Evolutionary conservation across 2,888 invertebrate species (phyloP), one percentile per base, ranked within the genome.

Genomic region (Hypercompe scribonia): DNA sequence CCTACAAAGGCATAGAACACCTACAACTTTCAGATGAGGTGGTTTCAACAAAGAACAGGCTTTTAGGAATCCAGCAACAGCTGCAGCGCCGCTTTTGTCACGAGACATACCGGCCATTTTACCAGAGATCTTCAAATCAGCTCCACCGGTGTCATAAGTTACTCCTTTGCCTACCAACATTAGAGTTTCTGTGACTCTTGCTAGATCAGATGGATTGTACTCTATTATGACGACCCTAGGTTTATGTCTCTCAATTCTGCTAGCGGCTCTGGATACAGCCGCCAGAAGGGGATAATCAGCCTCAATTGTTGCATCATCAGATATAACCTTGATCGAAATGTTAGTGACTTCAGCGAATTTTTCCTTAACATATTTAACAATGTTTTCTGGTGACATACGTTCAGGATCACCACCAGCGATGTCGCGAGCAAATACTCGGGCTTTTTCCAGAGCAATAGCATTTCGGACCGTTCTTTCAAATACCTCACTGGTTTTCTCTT

Each of bases 61-160:
- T 96, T 98, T 97, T 91, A 99, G 96, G 88, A 99, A 98, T 21
- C 99, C 99, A 42, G 98, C 98, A 0, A 98, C 98, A 0, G 98
- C 98, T 0, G 99, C 99, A 10, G 98, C 98, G 0, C 99, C 99
- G 88, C 98, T 98, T 92, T 99, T 99, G 90, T 99, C 99, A 24
- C 98, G 93, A 0, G 97, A 97, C 98, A 98, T 98, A n/a, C 98
- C 98, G 13, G 96, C 96, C 98, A 98, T 98, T 78, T 97, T 97
- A 70, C 97, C 97, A 0, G 91, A 87, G 0, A 93, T 94, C 93
- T 99, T 99, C 79, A 97, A 96, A 89, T 97, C 97, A 78, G 97
- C 97, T 70, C 98, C 98, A 66, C 98, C 98, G 28, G 98, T 97
- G 83, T 97, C 97, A 80, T 97, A 97, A 3, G 97, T 97, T 3